Conservation (phyloP, 2,113 vertebrate species). For the Microtus ochrogaster region DNA sequence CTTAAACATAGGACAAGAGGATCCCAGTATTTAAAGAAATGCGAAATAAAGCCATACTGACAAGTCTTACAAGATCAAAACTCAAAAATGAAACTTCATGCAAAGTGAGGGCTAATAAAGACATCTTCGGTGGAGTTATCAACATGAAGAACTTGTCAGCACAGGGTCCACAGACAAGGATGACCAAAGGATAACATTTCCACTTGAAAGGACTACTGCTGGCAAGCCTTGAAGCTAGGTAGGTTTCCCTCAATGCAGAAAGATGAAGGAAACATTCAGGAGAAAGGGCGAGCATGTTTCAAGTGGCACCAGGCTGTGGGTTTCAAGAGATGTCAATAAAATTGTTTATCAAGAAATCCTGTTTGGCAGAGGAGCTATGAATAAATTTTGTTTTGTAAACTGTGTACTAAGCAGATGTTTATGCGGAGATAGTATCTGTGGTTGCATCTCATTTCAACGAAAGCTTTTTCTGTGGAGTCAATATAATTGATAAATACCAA, state of each 20-base stretch:
- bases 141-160: neutral
- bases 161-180: neutral
- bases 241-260: neutral
- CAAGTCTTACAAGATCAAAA: neutral
- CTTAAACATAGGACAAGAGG: neutral
- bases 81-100: slow-evolving; percentile 4
- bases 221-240: neutral
- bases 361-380: slow-evolving; percentile 59
- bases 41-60: neutral
- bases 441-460: slow-evolving; percentile 3
- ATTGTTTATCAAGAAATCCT: slow-evolving; percentile 40
- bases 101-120: neutral
- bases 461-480: slow-evolving; percentile 3
- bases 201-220: rapidly evolving
- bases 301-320: neutral
- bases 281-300: neutral
- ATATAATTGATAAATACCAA: neutral
- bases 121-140: neutral
- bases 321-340: slow-evolving; percentile 33
- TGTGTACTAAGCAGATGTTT: slow-evolving; percentile 51
- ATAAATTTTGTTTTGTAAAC: slow-evolving; percentile 63
- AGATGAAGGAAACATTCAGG: neutral
- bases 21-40: neutral
- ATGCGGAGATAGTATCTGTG: neutral
- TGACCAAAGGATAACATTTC: too few species aligned